These are phyloP conservation scores for Argentina silus DNA, from an alignment of 2,797 vertebrate species.

Conservation along the genomic window DNA sequence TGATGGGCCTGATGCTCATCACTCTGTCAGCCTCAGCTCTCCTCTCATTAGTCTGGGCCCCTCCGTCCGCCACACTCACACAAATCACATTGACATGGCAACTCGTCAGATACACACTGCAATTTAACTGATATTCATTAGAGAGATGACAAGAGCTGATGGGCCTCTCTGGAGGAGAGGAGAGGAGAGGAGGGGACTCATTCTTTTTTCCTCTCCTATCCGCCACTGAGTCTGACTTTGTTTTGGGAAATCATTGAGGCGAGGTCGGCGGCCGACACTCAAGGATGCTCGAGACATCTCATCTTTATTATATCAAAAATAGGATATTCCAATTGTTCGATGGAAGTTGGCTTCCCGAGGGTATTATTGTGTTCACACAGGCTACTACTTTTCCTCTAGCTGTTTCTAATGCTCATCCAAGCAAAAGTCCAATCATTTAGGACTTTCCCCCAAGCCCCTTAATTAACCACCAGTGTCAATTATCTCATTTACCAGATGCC, in stretches of 20 bases:
- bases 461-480: constrained; percentile 78
- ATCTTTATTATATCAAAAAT: constrained; percentile 43
- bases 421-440: constrained; percentile 81
- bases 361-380: constrained; percentile 26
- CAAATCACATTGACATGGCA: constrained; percentile 99
- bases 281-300: constrained; percentile 63
- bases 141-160: constrained; percentile 99
- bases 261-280: constrained; percentile 60
- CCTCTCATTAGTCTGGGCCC: constrained; percentile 97
- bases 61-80: constrained; percentile 95
- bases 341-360: constrained; percentile 51
- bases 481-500: constrained; percentile 75
- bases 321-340: constrained; percentile 20
- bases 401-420: constrained; percentile 73
- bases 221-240: constrained; percentile 60
- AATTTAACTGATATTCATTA: constrained; percentile 99
- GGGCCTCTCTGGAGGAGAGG: constrained; percentile 79
- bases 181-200: constrained; percentile 44
- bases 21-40: constrained; percentile 91
- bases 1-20: constrained; percentile 94
- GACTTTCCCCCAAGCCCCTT: constrained; percentile 73
- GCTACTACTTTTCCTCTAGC: constrained; percentile 39
- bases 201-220: constrained; percentile 61
- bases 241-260: constrained; percentile 74
- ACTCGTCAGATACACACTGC: constrained; percentile 99